Percentiles rank a stretch among this genome's conserved stretches.
Conservation (phyloP, 2,797 vertebrate genomes). For the Oceanodroma leucorhoa region DNA sequence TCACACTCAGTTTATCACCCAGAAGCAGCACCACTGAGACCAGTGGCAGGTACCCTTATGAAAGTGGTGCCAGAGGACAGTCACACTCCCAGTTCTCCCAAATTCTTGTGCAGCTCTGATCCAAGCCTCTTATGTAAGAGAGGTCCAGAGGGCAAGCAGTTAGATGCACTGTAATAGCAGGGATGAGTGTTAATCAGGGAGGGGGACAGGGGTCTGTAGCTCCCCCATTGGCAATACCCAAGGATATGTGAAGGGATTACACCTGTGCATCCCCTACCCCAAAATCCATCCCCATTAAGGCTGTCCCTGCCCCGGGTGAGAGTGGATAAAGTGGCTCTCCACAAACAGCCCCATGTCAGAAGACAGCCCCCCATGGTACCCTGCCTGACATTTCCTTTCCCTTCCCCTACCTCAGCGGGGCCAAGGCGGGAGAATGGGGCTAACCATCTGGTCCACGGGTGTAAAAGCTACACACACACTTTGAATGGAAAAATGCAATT, state of each 20-base stretch:
- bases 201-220: background rate
- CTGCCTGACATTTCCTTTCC: background rate
- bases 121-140: background rate
- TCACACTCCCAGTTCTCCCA: background rate
- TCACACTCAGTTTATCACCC: background rate
- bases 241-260: background rate
- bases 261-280: background rate
- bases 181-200: background rate
- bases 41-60: background rate
- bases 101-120: background rate
- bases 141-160: background rate
- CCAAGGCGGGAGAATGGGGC: background rate
- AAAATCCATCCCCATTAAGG: background rate
- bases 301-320: background rate
- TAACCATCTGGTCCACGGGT: background rate
- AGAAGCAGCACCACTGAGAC: background rate
- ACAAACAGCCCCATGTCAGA: background rate
- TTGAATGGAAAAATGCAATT: background rate
- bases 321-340: background rate
- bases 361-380: background rate
- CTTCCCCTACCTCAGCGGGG: background rate
- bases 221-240: rapidly evolving
- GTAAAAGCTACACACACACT: background rate
- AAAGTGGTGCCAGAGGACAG: background rate
- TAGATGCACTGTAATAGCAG: background rate